phyloP scores from a whole-genome alignment of 2,113 vertebrate species.

The Empidonax traillii region DNA sequence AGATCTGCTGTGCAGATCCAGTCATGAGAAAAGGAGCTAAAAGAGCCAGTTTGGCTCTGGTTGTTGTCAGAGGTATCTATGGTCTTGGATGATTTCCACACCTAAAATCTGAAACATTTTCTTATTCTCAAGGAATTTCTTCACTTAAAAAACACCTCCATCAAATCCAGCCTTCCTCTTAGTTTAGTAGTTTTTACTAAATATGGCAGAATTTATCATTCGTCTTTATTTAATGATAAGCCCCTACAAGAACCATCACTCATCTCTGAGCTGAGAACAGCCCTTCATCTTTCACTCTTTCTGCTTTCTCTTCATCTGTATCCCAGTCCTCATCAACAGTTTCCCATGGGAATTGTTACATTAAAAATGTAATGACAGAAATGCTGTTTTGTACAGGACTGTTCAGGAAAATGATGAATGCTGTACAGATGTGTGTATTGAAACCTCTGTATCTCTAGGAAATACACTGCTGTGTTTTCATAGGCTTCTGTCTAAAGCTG shows the following conservation, averaged over 20 bases:
- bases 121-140: background rate
- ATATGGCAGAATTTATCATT: background rate
- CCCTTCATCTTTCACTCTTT: background rate
- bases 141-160: background rate
- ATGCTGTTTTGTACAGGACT: background rate
- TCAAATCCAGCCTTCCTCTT: background rate
- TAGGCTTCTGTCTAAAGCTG: background rate
- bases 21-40: background rate
- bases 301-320: background rate
- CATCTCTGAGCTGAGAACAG: background rate
- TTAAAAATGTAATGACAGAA: conserved; percentile 56
- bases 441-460: conserved; percentile 9
- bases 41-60: background rate
- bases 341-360: conserved; percentile 1
- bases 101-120: background rate
- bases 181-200: background rate
- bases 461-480: background rate
- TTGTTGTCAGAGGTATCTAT: background rate
- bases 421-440: background rate
- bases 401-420: background rate
- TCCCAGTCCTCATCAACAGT: background rate
- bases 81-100: background rate
- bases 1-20: background rate
- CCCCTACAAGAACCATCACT: background rate
- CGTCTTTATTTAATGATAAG: background rate